phyloP scores from a whole-genome alignment of 2,113 vertebrate species.

The Otus sunia region DNA sequence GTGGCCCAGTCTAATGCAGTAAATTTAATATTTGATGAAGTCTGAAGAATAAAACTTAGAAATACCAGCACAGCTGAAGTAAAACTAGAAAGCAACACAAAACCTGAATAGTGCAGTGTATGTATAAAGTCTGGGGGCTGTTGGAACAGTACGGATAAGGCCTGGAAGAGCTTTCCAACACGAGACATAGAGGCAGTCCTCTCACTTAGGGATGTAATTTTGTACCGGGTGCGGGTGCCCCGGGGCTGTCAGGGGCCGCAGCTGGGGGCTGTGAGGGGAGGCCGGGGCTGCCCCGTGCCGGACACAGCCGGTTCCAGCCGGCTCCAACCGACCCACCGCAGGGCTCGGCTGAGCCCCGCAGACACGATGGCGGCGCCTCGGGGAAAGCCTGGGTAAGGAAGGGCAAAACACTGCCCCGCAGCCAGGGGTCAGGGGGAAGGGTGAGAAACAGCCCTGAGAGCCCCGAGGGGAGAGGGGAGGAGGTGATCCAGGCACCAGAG shows the following conservation, averaged over 20 bases:
- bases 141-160: neutral
- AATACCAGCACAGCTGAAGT: neutral
- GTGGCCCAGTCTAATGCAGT: neutral
- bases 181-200: neutral
- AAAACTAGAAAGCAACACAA: neutral
- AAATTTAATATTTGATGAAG: neutral
- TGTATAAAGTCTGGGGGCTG: neutral
- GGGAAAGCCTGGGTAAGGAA: too few relatives aligned
- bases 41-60: neutral
- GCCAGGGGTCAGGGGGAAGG: too few relatives aligned
- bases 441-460: neutral
- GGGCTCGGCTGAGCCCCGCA: neutral
- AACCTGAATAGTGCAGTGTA: neutral
- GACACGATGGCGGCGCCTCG: neutral
- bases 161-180: neutral
- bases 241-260: accelerated
- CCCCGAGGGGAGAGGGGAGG: accelerated
- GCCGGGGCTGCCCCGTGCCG: neutral
- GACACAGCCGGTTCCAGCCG: neutral
- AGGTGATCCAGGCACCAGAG: too few relatives aligned
- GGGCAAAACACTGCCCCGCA: accelerated
- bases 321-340: neutral
- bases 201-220: neutral
- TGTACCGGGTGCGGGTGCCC: accelerated
- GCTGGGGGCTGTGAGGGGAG: neutral